These are phyloP conservation scores for Drosophila lacertosa DNA, from an alignment of 1,140 invertebrate genomes.

Conservation along the genomic window DNA sequence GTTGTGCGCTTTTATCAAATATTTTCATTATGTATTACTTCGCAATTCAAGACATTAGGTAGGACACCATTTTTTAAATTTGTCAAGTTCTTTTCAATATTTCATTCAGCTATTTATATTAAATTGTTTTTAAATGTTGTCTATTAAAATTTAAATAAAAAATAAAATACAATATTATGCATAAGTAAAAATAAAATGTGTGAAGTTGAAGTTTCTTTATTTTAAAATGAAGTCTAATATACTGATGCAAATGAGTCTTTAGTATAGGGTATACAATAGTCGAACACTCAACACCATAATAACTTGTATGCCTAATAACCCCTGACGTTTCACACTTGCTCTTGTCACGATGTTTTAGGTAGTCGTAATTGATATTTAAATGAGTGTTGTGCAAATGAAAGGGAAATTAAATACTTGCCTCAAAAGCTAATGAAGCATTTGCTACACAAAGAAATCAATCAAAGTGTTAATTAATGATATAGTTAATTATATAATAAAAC, in stretches of 20 bases:
- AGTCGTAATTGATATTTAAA: constrained; percentile 19
- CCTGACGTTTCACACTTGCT: neutral
- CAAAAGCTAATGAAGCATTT: neutral
- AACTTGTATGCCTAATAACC: neutral
- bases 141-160: constrained; percentile 25
- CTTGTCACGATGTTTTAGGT: neutral
- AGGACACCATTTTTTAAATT: neutral
- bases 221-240: neutral
- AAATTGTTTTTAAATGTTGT: constrained; percentile 28
- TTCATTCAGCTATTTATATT: constrained; percentile 5
- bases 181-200: constrained; percentile 1
- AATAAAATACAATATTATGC: constrained; percentile 1
- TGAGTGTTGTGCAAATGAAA: constrained; percentile 15
- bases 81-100: constrained; percentile 22
- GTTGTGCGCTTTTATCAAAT: neutral
- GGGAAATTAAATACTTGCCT: constrained; percentile 18
- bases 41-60: neutral
- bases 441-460: constrained; percentile 3
- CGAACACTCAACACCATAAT: neutral
- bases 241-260: neutral
- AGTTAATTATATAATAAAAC: neutral
- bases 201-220: constrained; percentile 2
- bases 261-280: neutral
- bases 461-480: constrained; percentile 11
- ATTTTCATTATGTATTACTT: constrained; percentile 12